Conservation (phyloP, 1,140 invertebrate genomes). For the Lepidotrigona ventralis region DNA sequence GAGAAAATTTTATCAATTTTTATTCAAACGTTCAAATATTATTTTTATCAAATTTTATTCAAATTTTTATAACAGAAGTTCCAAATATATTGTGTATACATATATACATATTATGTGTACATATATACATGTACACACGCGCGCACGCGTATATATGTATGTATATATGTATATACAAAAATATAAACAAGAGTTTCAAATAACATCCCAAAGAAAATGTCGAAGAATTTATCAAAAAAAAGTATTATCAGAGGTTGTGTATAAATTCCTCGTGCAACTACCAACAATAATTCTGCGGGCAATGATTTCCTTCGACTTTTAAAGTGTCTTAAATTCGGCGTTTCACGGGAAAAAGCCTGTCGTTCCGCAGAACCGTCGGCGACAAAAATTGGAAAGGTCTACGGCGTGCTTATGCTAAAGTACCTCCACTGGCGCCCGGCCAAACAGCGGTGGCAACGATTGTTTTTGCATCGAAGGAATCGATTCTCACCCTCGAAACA, state of each 20-base stretch:
- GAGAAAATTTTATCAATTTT: no score
- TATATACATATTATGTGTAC: not conserved
- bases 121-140: no score
- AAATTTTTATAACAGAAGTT: no score
- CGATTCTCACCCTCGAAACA: not conserved
- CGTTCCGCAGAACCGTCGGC: not conserved
- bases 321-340: not conserved
- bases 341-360: not conserved
- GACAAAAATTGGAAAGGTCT: slow-evolving; percentile 18
- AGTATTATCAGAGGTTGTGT: not conserved
- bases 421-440: not conserved
- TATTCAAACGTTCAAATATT: no score
- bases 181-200: not conserved
- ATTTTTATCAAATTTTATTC: no score
- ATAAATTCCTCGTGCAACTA: not conserved
- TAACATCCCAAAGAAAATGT: not conserved
- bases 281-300: not conserved
- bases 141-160: no score
- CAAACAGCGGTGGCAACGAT: slow-evolving; percentile 2
- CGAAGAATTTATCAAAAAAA: not conserved
- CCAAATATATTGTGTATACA: no score
- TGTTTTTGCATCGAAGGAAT: slow-evolving; percentile 10
- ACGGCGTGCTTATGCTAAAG: slow-evolving; percentile 2
- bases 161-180: not conserved
- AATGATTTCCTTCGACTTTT: not conserved